phyloP scores from a whole-genome alignment of 2,888 invertebrate species.

The Temnothorax unifasciatus region DNA sequence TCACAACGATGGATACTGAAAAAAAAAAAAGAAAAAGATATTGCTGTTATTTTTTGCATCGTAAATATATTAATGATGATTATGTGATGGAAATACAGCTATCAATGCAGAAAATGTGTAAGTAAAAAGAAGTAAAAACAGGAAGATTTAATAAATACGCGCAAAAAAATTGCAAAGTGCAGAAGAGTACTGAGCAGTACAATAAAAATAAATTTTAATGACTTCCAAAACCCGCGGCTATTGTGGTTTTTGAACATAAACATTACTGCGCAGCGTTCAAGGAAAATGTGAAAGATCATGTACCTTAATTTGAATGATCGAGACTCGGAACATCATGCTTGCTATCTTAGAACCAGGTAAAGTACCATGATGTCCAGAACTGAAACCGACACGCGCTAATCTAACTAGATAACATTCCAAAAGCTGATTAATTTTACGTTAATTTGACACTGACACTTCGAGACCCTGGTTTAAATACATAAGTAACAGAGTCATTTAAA shows the following conservation, averaged over 20 bases:
- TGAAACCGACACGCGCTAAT: constrained; percentile 79
- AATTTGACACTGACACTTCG: neutral
- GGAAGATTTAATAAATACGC: neutral
- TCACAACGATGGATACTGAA: constrained; percentile 82
- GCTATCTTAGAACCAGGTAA: constrained; percentile 84
- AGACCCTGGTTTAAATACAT: neutral
- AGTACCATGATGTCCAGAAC: constrained; percentile 83
- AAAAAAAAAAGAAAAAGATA: constrained; percentile 74
- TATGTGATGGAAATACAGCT: neutral
- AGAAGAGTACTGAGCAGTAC: neutral
- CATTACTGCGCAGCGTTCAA: constrained; percentile 8
- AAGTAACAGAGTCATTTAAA: neutral
- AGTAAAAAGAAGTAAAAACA: neutral
- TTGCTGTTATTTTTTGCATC: neutral
- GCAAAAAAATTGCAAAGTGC: constrained; percentile 9
- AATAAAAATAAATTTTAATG: neutral
- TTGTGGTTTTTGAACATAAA: neutral
- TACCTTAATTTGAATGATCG: constrained; percentile 71
- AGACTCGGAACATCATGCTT: constrained; percentile 69
- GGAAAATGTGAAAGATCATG: constrained; percentile 28
- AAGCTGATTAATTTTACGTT: neutral
- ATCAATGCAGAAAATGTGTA: neutral
- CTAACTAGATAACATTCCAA: constrained; percentile 52
- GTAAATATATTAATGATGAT: neutral
- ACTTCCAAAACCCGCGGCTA: neutral